Percentiles rank a stretch among this genome's conserved stretches.
Conservation (phyloP, 2,113 vertebrate species). For the Monopterus albus region DNA sequence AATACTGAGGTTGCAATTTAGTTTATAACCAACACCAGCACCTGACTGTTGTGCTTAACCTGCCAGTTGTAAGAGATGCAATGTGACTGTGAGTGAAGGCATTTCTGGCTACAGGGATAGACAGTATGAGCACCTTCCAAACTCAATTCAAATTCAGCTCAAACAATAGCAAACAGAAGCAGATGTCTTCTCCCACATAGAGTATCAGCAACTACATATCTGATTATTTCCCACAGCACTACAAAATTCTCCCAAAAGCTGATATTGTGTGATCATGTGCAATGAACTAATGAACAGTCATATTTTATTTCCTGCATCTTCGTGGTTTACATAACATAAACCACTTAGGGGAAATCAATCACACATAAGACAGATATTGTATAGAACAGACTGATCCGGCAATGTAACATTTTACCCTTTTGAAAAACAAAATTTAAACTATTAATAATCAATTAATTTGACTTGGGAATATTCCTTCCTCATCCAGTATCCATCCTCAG, state of each 20-base stretch:
- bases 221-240: slow-evolving; percentile 5
- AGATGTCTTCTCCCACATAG: slow-evolving; percentile 5
- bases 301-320: slow-evolving; percentile 36
- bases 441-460: slow-evolving; percentile 33
- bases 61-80: neutral
- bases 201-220: slow-evolving; percentile 15
- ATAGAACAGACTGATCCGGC: neutral
- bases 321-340: slow-evolving; percentile 17
- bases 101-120: neutral
- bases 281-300: slow-evolving; percentile 40
- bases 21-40: neutral
- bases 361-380: too few relatives aligned
- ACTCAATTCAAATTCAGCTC: neutral
- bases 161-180: neutral
- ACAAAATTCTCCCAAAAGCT: slow-evolving; percentile 8
- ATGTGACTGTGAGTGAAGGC: neutral
- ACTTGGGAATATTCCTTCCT: slow-evolving; percentile 15
- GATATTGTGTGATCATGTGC: slow-evolving; percentile 6
- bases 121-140: neutral
- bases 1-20: neutral
- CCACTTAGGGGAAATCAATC: slow-evolving; percentile 24
- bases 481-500: slow-evolving; percentile 6
- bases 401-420: neutral
- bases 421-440: slow-evolving; percentile 3
- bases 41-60: neutral